phyloP scores from a whole-genome alignment of 2,113 vertebrate species.

The Psephotus haematonotus region DNA sequence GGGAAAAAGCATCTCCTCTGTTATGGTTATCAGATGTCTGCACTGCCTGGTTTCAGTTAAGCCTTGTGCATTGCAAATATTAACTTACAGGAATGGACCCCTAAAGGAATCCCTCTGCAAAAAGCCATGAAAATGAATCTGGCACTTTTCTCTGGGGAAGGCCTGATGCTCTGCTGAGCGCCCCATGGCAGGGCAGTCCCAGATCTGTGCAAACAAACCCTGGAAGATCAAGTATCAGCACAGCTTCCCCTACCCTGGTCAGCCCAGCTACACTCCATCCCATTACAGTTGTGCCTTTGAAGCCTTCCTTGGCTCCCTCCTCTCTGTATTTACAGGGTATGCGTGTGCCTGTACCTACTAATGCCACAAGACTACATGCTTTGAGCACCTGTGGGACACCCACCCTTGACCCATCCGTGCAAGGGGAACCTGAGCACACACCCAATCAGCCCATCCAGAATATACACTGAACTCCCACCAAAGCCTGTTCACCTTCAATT shows the following conservation, averaged over 20 bases:
- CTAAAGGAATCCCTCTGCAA: conserved; percentile 79
- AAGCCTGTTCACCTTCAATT: neutral
- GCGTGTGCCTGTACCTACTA: neutral
- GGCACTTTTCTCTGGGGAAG: conserved; percentile 78
- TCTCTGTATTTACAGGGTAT: neutral
- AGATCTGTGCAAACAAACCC: conserved; percentile 56
- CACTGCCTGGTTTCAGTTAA: conserved; percentile 46
- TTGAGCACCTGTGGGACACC: neutral
- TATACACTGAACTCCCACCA: neutral
- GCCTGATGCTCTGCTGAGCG: conserved; percentile 72
- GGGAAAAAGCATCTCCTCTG: conserved; percentile 29
- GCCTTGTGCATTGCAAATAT: conserved; percentile 32
- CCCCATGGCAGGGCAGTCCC: conserved; percentile 63
- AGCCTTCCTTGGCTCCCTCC: neutral
- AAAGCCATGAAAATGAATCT: conserved; percentile 81
- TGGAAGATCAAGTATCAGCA: neutral
- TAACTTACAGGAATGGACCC: conserved; percentile 85
- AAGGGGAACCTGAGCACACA: neutral
- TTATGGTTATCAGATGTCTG: conserved; percentile 59
- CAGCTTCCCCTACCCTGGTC: neutral
- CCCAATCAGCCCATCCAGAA: neutral
- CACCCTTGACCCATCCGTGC: neutral
- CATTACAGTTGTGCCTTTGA: neutral
- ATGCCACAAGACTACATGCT: accelerated
- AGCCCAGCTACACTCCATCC: neutral